Conservation (phyloP, 2,113 vertebrate species). For the Lepus europaeus region DNA sequence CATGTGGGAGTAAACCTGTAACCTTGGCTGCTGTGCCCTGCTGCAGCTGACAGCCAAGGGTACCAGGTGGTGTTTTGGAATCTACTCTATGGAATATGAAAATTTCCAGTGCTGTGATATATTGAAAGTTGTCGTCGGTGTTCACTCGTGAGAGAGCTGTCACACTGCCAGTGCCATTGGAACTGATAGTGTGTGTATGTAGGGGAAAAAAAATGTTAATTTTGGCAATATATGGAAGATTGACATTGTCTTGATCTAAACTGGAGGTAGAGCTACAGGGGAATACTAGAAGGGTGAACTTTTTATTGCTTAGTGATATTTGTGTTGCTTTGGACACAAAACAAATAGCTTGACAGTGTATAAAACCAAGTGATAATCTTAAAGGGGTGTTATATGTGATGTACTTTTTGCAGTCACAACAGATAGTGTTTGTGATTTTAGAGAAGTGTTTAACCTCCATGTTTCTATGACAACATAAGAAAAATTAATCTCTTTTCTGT, state of each 20-base stretch:
- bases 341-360: not conserved
- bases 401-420: not conserved
- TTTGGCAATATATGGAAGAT: conserved; percentile 29
- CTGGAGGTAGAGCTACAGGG: not conserved
- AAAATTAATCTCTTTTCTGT: conserved; percentile 37
- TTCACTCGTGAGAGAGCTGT: conserved; percentile 56
- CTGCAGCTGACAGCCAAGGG: conserved; percentile 45
- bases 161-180: conserved; percentile 12
- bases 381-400: not conserved
- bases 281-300: not conserved
- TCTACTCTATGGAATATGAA: not conserved
- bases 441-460: not conserved
- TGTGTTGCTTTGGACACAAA: not conserved
- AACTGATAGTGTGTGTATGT: not conserved
- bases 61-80: conserved; percentile 71
- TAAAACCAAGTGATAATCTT: conserved; percentile 16
- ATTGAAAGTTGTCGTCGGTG: conserved; percentile 13
- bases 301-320: not conserved
- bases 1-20: conserved; percentile 61
- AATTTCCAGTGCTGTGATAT: conserved; percentile 56
- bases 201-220: conserved; percentile 32
- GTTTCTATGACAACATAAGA: not conserved
- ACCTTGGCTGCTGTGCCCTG: not conserved
- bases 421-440: not conserved
- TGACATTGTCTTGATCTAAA: conserved; percentile 57